Percentiles rank a stretch among this genome's conserved stretches.
Evolutionary conservation across 2,888 invertebrate species (phyloP).

Genomic region (Hecatera dysodea): DNA sequence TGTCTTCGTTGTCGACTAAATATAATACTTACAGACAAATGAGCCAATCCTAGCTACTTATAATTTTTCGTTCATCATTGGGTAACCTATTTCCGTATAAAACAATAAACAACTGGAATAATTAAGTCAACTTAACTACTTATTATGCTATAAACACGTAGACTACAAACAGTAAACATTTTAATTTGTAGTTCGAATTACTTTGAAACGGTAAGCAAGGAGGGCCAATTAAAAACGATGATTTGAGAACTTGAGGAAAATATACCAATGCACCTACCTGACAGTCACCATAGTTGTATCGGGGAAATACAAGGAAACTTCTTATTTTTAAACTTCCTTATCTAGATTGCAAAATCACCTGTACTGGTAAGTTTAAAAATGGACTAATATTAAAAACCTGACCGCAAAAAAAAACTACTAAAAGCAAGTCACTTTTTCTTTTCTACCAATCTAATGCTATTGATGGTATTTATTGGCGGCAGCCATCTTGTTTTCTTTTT

Average conservation of each 20-base stretch:
- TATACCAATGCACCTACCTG: neutral
- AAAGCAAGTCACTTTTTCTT: too few species aligned
- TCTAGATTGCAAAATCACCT: conserved; percentile 11
- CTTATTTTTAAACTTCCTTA: conserved; percentile 34
- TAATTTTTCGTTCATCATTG: conserved; percentile 3
- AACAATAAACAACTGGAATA: neutral
- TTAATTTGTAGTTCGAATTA: conserved; percentile 14
- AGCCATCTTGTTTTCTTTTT: too few species aligned
- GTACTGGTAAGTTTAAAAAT: neutral
- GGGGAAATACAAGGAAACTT: conserved; percentile 45
- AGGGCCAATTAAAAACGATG: conserved; percentile 14
- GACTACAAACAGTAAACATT: conserved; percentile 18
- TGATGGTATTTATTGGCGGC: too few species aligned
- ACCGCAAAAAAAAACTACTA: too few species aligned
- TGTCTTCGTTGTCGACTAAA: neutral
- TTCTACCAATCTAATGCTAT: too few species aligned
- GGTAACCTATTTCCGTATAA: neutral
- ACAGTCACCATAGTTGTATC: conserved; percentile 1
- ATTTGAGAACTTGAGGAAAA: conserved; percentile 48
- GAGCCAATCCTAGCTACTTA: neutral
- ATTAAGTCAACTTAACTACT: neutral
- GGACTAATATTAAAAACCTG: too few species aligned
- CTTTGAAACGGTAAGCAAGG: conserved; percentile 9
- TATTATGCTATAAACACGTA: conserved; percentile 12
- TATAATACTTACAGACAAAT: neutral